Conservation (phyloP, 2,797 vertebrate species). For the Coluber constrictor region DNA sequence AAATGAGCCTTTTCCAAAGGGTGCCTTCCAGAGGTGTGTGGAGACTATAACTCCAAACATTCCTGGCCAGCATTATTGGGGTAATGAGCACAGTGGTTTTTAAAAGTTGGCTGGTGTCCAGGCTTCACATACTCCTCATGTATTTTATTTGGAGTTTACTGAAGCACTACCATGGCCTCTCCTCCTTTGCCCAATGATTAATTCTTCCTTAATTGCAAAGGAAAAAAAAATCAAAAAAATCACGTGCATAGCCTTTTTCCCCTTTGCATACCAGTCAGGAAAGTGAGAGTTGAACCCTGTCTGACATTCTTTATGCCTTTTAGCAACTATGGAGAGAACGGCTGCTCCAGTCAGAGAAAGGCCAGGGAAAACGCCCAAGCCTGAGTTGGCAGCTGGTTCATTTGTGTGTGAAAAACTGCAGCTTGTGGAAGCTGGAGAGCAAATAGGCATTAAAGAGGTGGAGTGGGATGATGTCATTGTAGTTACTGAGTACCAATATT, state of each 20-base stretch:
- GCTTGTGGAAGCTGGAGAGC: constrained; percentile 1
- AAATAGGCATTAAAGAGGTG: constrained; percentile 18
- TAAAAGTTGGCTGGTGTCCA: not conserved
- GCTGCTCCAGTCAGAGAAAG: not conserved
- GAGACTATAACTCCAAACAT: not conserved
- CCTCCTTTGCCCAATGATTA: not conserved
- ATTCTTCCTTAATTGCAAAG: not conserved
- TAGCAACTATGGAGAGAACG: rapidly evolving
- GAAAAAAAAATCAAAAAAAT: not conserved
- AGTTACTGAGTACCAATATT: constrained; percentile 21
- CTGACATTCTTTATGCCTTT: not conserved
- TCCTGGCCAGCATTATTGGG: not conserved
- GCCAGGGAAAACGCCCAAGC: rapidly evolving
- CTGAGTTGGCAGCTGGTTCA: constrained; percentile 47
- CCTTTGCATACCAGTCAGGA: not conserved
- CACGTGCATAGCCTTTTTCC: not conserved
- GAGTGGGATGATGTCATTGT: constrained; percentile 37
- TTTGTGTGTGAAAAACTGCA: not conserved
- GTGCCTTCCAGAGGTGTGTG: not conserved
- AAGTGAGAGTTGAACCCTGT: not conserved
- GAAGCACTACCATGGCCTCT: not conserved
- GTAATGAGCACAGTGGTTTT: not conserved
- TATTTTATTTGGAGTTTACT: not conserved
- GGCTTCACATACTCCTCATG: not conserved
- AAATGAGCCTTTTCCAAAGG: not conserved